phyloP scores from a whole-genome alignment of 2,888 invertebrate genomes.

The Sphaerophoria rueppellii region DNA sequence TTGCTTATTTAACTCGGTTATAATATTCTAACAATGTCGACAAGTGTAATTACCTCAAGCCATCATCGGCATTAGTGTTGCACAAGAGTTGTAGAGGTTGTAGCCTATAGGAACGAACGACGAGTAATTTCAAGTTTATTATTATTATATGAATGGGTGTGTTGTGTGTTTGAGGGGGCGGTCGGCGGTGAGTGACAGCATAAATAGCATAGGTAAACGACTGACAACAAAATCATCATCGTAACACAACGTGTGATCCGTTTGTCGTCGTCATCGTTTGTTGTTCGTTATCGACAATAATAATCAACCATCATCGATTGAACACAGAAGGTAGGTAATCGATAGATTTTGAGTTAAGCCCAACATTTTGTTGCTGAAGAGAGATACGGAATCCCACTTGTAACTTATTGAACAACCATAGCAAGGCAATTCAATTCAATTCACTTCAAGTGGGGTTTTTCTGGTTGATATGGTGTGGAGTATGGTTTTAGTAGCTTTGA shows the following conservation, averaged over 20 bases:
- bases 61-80: not conserved
- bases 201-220: not conserved
- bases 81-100: not conserved
- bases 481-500: conserved; percentile 6
- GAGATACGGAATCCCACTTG: conserved; percentile 53
- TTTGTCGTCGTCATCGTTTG: not conserved
- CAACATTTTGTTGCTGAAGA: conserved; percentile 50
- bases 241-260: no score
- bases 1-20: conserved; percentile 21
- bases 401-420: conserved; percentile 72
- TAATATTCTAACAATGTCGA: conserved; percentile 55
- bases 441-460: conserved; percentile 47
- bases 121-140: no score
- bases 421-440: conserved; percentile 63
- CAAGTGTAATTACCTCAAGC: conserved; percentile 61
- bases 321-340: conserved; percentile 61
- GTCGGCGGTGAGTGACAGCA: not conserved
- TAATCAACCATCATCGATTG: conserved; percentile 28
- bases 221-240: conserved; percentile 27
- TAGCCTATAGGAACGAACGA: no score
- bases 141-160: conserved; percentile 16
- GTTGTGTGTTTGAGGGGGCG: not conserved
- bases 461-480: not conserved
- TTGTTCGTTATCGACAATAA: conserved; percentile 17
- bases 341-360: conserved; percentile 70